Evolutionary conservation across 2,888 invertebrate species (phyloP).

Genomic region (Hipparchia semele): DNA sequence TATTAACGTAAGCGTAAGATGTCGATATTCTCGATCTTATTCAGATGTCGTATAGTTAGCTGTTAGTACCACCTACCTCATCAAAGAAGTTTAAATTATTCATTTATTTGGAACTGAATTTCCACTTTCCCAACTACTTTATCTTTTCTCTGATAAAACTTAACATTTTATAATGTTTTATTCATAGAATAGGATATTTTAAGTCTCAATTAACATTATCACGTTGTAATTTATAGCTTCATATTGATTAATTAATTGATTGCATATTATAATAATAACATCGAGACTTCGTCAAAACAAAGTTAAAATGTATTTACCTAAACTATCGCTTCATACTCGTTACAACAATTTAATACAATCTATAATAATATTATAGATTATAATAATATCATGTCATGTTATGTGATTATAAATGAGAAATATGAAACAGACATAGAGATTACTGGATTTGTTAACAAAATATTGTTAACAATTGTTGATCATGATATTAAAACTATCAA

Average conservation of each 20-base stretch:
- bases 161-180: not conserved
- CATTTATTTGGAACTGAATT: not conserved
- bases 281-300: slow-evolving; percentile 14
- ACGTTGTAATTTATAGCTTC: not conserved
- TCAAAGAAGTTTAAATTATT: not conserved
- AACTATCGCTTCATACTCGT: not conserved
- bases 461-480: no score
- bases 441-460: not conserved
- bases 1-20: not conserved
- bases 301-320: not conserved
- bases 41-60: no score
- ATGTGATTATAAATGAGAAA: not conserved
- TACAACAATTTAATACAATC: not conserved
- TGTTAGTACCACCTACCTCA: no score
- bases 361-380: no score
- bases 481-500: slow-evolving; percentile 9
- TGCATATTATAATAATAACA: slow-evolving; percentile 4
- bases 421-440: not conserved
- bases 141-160: not conserved
- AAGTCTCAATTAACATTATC: not conserved
- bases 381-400: not conserved
- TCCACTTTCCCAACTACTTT: not conserved
- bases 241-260: slow-evolving; percentile 1
- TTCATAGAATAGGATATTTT: not conserved
- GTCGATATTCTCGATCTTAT: no score